Evolutionary conservation across 2,113 vertebrate species (phyloP).

Genomic region (Regulus satrapa): DNA sequence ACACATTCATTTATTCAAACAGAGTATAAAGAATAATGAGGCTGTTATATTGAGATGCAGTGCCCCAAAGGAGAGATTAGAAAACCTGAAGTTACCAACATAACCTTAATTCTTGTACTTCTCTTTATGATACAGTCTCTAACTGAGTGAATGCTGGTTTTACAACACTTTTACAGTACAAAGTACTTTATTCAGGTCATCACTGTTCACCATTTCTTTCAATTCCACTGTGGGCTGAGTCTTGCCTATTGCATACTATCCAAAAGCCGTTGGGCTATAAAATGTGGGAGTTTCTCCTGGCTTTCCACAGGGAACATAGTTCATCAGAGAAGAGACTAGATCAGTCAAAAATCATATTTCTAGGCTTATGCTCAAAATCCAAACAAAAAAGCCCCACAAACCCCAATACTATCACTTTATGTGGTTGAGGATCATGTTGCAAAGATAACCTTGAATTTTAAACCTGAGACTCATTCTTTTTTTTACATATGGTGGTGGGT

Average conservation of each 20-base stretch:
- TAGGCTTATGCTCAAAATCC: not conserved
- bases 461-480: not conserved
- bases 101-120: not conserved
- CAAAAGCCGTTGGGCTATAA: not conserved
- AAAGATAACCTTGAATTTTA: not conserved
- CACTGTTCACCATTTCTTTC: not conserved
- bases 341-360: not conserved
- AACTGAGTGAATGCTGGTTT: not conserved
- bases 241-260: not conserved
- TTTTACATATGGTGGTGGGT: not conserved
- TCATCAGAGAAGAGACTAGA: not conserved
- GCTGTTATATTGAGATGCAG: not conserved
- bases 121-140: not conserved
- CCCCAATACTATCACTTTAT: accelerated
- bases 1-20: not conserved
- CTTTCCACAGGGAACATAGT: not conserved
- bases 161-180: not conserved
- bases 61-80: not conserved
- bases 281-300: not conserved
- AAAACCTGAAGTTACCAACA: not conserved
- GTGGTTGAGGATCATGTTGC: not conserved
- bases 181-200: not conserved
- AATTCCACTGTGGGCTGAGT: not conserved
- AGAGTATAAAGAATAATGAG: not conserved
- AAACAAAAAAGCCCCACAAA: not conserved